Evolutionary conservation across 2,797 vertebrate species (phyloP).

Genomic region (Heliangelus exortis): DNA sequence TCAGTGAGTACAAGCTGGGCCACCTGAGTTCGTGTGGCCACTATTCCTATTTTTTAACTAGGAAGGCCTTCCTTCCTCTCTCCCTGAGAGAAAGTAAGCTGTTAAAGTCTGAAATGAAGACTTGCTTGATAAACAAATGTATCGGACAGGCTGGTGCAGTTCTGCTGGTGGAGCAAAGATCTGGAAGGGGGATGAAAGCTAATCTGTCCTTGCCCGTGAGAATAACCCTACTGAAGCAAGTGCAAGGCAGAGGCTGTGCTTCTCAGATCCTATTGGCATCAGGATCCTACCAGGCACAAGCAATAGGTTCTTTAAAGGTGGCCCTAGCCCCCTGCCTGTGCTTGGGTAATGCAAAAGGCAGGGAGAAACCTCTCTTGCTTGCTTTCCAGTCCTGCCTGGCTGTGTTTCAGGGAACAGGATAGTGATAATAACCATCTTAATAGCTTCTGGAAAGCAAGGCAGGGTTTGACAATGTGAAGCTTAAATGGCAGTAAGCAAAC

Average conservation of each 20-base stretch:
- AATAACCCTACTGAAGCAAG: neutral
- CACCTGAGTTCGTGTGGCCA: neutral
- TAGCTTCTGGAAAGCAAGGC: slow-evolving; percentile 56
- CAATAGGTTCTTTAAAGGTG: neutral
- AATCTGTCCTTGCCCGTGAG: neutral
- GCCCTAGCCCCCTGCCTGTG: neutral
- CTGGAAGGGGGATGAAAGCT: neutral
- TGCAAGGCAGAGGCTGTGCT: accelerated
- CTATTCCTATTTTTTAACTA: neutral
- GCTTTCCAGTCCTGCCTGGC: slow-evolving; percentile 34
- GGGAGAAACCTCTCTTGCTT: neutral
- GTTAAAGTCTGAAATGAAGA: slow-evolving; percentile 38
- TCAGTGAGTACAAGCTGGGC: neutral
- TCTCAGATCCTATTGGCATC: neutral
- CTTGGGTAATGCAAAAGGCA: neutral
- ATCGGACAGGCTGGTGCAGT: slow-evolving; percentile 19
- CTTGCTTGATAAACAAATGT: slow-evolving; percentile 19
- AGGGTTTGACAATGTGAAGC: slow-evolving; percentile 6
- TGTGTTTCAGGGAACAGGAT: slow-evolving; percentile 34
- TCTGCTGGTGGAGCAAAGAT: slow-evolving; percentile 20
- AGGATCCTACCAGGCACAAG: neutral
- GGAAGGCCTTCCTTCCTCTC: neutral
- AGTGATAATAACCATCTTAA: slow-evolving; percentile 39
- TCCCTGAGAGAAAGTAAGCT: slow-evolving; percentile 25
- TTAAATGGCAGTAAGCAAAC: slow-evolving; percentile 20